A percentile compares a stretch with the other conserved stretches of the same genome.
Conservation (phyloP, 2,113 vertebrate genomes). For the Gulo gulo region DNA sequence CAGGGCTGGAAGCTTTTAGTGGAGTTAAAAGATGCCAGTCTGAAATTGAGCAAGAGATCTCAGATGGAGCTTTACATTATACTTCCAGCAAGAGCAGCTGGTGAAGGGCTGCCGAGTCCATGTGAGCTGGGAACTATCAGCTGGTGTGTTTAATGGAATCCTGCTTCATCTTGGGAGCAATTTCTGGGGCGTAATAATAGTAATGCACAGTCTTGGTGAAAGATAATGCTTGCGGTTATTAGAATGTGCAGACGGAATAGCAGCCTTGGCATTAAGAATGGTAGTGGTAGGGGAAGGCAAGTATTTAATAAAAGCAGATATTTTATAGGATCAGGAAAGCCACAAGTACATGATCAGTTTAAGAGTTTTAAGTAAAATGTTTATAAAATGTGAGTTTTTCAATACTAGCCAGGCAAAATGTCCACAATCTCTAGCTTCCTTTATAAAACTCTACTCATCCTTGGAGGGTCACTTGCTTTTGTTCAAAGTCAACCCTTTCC, state of each 20-base stretch:
- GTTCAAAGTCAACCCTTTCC: not conserved
- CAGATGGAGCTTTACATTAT: constrained; percentile 56
- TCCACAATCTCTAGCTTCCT: not conserved
- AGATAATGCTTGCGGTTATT: not conserved
- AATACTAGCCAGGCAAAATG: not conserved
- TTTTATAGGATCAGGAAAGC: constrained; percentile 1
- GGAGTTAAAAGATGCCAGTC: constrained; percentile 54
- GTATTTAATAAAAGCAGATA: not conserved
- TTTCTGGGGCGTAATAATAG: constrained; percentile 29
- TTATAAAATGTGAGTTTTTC: not conserved
- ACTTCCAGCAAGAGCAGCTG: constrained; percentile 56
- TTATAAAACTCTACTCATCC: not conserved
- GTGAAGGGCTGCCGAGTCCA: not conserved
- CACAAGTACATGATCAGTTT: not conserved
- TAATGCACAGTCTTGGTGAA: not conserved
- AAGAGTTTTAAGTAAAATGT: constrained; percentile 20
- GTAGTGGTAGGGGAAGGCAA: not conserved
- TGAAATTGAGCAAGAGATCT: constrained; percentile 68
- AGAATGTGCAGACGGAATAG: not conserved
- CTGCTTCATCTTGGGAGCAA: constrained; percentile 39
- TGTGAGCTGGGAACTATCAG: constrained; percentile 14
- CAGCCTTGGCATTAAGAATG: not conserved
- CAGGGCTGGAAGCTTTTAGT: constrained; percentile 53
- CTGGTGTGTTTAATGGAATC: constrained; percentile 25
- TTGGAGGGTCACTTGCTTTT: not conserved